A percentile compares a stretch with the other conserved stretches of the same genome.
These are phyloP conservation scores for Neogobius melanostomus DNA, from an alignment of 2,113 vertebrate species.

Conservation along the genomic window DNA sequence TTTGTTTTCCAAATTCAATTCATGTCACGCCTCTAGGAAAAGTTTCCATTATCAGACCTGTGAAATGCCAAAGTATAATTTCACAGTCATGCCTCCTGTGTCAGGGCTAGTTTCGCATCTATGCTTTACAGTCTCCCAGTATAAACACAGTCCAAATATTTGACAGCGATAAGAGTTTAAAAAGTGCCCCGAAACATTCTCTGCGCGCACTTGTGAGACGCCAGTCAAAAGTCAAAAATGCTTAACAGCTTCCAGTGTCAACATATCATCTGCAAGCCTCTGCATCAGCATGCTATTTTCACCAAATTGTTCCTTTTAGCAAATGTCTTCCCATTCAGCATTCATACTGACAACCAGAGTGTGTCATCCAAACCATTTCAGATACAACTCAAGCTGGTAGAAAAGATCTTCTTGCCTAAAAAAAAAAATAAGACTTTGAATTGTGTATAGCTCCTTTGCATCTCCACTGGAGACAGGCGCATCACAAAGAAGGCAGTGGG, in stretches of 20 bases:
- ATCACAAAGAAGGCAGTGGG: constrained; percentile 35
- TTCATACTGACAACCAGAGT: constrained; percentile 29
- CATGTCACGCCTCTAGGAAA: neutral
- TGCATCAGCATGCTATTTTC: neutral
- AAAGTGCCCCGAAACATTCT: constrained; percentile 20
- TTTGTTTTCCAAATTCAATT: too few relatives aligned
- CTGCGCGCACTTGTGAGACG: constrained; percentile 21
- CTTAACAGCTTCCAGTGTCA: neutral
- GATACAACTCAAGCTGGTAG: neutral
- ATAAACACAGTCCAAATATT: constrained; percentile 20
- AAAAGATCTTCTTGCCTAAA: constrained; percentile 20
- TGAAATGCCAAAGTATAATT: neutral
- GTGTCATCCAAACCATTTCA: neutral
- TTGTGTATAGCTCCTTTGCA: constrained; percentile 21
- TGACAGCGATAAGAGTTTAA: constrained; percentile 8
- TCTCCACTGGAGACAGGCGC: constrained; percentile 24
- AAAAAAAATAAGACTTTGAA: constrained; percentile 6
- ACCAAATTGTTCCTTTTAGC: constrained; percentile 21
- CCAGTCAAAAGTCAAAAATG: constrained; percentile 39
- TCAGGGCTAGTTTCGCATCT: constrained; percentile 7
- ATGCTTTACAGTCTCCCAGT: neutral
- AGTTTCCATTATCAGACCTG: neutral
- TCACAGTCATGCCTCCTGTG: neutral
- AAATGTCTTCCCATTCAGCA: constrained; percentile 15
- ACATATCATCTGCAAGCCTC: neutral